Base-by-base conservation (phyloP, 2,888 invertebrate species). In the Dinocampus coccinellae region DNA sequence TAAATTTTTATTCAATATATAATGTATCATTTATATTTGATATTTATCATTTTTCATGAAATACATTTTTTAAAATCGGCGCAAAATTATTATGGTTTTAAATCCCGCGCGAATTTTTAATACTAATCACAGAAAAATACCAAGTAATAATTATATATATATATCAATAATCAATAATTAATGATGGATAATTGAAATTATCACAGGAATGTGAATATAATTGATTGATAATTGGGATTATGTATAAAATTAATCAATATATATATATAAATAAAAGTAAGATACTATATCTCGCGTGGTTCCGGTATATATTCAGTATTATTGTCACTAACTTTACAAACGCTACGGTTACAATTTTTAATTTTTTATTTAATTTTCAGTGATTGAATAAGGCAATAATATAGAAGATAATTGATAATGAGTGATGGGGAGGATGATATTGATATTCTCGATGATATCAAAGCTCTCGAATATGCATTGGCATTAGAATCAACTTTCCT, bases 371-470 rank as follows among this genome's bases (percentile, higher is more conserved):
- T n/a, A 47, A 7, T 47, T 47, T 47, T 20, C 47, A 47, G 47
- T 20, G 47, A 47, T n/a, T 16, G 2, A 20, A 47, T 20, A 16
- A 16, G 16, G 3, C n/a, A 6, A 3, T 6, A n/a, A 10, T 20
- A 58, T 1, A 58, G n/a, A 34, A 3, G 7, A 24, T 47, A 47
- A n/a, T 9, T 6, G 16, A 70, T 34, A 26, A 71, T 66, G 62
- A 20, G 29, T n/a, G 61, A 52, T n/a, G n/a, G 26, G 13, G 53
- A 83, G 22, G 81, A 83, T 52, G 76, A 78, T 26, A 69, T 73
- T 11, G 75, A 76, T 10, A 73, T 85, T 26, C 73, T 83, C 16
- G 80, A 80, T n/a, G 85, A 85, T 26, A 84, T 85, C 65, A 73
- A 77, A 69, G 81, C 81, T 11, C 75, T 85, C 29, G 77, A 85